Base-by-base conservation (phyloP, 2,113 vertebrate genomes). In the Serranochromis macrocephalus region DNA sequence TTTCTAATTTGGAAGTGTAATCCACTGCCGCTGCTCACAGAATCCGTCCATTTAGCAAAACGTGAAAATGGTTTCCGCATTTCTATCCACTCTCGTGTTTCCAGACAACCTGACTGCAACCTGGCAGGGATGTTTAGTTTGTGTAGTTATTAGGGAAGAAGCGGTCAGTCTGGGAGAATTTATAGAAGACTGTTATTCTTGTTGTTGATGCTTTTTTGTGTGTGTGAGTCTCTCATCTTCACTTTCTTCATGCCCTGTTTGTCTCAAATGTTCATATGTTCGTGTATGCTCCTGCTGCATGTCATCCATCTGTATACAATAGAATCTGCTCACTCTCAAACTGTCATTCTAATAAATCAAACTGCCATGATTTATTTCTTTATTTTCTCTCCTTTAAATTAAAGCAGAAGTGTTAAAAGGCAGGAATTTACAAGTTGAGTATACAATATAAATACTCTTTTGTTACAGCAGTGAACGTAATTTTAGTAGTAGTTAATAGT, bases 321-420 rank as follows among this genome's bases (percentile, higher is more conserved):
- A 36, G 21, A 51, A 84, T 81, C 51, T 36, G 36, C 80, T 89
- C 81, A 90, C 82, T 88, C 54, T 88, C 24, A 80, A 57, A 51
- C 29, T 68, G 38, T 90, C 79, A 80, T 89, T 93, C 63, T 71
- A 94, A 94, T 94, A 93, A 94, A 93, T 90, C 13, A 38, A 82
- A 82, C 84, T 84, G n/a, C 7, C 61, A 83, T 78, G 1, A 82
- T 66, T 63, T 58, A 16, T 51, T 80, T 33, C 42, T 29, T n/a
- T 5, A 24, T 14, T 47, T 58, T 19, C 26, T 84, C 17, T 40
- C 40, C 11, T 29, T 26, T 24, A 8, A 49, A 49, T 78, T 49
- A 29, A 49, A 31, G 16, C 26, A 7, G 14, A 49, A 78, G 10
- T 49, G 16, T 47, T 29, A 29, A 45, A 47, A 75, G 38, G 40